These are phyloP conservation scores for Dicyrtoma fusca DNA, from an alignment of 2,888 invertebrate genomes.

Conservation along the genomic window DNA sequence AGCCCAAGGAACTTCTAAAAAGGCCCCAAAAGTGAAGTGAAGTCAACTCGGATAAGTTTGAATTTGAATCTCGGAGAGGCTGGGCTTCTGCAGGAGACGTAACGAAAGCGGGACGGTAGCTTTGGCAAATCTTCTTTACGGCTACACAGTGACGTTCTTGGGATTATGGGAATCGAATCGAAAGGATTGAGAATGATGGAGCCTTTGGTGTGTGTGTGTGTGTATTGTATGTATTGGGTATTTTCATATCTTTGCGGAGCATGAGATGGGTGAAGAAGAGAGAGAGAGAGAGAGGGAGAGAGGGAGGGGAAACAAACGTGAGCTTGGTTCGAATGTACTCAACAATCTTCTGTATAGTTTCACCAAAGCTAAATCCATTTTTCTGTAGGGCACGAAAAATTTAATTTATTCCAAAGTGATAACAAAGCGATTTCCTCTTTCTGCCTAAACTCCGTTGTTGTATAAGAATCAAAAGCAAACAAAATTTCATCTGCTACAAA, in stretches of 20 bases:
- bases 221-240: not conserved
- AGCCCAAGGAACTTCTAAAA: too few relatives aligned
- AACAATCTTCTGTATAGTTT: not conserved
- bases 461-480: constrained; percentile 51
- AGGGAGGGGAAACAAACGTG: constrained; percentile 27
- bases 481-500: constrained; percentile 37
- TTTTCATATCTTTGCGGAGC: constrained; percentile 8
- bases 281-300: constrained; percentile 17
- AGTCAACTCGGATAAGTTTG: too few relatives aligned
- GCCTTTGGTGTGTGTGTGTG: constrained; percentile 10
- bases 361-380: constrained; percentile 42
- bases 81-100: constrained; percentile 6
- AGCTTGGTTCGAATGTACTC: not conserved
- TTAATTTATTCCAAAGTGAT: constrained; percentile 57
- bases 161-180: constrained; percentile 43
- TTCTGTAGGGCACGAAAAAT: constrained; percentile 57
- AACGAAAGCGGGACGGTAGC: constrained; percentile 28
- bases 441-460: constrained; percentile 39
- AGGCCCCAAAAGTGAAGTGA: too few relatives aligned
- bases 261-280: constrained; percentile 17
- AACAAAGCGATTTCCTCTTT: constrained; percentile 55
- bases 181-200: constrained; percentile 36
- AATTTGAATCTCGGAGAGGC: too few relatives aligned
- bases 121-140: constrained; percentile 47
- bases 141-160: constrained; percentile 37